phyloP scores from a whole-genome alignment of 1,140 invertebrate genomes.

The Ostrea denselamellosa region DNA sequence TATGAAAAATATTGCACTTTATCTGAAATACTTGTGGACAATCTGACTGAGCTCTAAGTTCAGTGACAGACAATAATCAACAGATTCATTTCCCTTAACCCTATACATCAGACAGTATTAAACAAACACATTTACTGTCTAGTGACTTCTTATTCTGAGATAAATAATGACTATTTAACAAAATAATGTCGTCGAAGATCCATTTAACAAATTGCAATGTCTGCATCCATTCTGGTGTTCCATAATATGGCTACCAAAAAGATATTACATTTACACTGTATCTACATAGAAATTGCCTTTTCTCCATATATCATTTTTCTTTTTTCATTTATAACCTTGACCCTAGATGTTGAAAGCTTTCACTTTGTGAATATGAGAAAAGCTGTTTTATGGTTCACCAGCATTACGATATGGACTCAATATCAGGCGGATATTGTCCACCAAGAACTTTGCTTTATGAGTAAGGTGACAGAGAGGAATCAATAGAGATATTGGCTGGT shows the following conservation, averaged over 20 bases:
- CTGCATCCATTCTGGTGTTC: not conserved
- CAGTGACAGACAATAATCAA: too few species aligned
- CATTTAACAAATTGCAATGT: not conserved
- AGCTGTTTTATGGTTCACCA: not conserved
- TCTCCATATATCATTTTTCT: not conserved
- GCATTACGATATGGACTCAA: not conserved
- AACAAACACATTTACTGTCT: not conserved
- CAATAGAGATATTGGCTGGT: not conserved
- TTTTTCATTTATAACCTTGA: not conserved
- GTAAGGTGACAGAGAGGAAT: not conserved
- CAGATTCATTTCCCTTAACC: too few species aligned
- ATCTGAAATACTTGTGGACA: too few species aligned
- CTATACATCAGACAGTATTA: not conserved
- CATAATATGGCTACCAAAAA: not conserved
- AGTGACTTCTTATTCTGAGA: not conserved
- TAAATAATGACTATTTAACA: not conserved
- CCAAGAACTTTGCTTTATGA: conserved; percentile 13
- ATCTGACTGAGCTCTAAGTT: too few species aligned
- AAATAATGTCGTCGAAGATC: not conserved
- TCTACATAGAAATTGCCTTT: not conserved
- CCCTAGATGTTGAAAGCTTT: not conserved
- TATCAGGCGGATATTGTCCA: not conserved
- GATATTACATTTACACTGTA: not conserved
- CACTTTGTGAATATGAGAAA: not conserved
- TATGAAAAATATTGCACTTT: too few species aligned